Conservation (phyloP, 2,113 vertebrate species). For the Zingel zingel region DNA sequence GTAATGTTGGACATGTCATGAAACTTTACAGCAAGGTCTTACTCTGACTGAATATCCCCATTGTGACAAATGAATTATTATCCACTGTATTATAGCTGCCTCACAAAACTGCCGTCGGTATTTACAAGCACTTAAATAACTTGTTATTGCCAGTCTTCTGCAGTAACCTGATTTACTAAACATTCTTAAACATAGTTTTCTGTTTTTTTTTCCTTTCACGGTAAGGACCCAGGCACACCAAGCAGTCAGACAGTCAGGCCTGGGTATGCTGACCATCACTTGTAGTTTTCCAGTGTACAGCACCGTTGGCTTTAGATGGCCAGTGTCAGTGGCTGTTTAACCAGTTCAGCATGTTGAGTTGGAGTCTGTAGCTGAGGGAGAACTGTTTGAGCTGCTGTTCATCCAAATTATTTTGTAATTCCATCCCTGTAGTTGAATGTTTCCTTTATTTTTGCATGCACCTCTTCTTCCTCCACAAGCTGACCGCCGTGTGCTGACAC, state of each 20-base stretch:
- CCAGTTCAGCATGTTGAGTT: slow-evolving; percentile 10
- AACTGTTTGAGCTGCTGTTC: slow-evolving; percentile 3
- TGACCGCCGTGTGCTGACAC: slow-evolving; percentile 5
- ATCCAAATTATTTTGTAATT: slow-evolving; percentile 24
- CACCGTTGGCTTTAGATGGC: neutral
- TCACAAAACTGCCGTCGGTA: neutral
- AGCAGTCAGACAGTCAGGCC: neutral
- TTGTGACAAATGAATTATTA: neutral
- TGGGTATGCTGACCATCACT: neutral
- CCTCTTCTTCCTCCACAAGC: slow-evolving; percentile 2
- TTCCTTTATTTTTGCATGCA: neutral
- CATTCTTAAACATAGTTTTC: slow-evolving; percentile 1
- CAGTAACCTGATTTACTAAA: slow-evolving; percentile 14
- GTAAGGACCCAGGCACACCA: neutral
- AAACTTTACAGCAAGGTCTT: neutral
- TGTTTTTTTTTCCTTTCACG: neutral
- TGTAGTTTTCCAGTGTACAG: neutral
- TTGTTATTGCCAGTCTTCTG: slow-evolving; percentile 3
- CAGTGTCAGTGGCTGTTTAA: slow-evolving; percentile 16
- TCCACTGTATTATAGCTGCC: neutral
- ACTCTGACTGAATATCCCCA: neutral
- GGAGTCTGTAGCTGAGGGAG: slow-evolving; percentile 2
- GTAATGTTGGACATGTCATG: slow-evolving; percentile 4
- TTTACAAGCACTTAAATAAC: slow-evolving; percentile 1
- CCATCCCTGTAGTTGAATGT: slow-evolving; percentile 3